A percentile compares a stretch with the other conserved stretches of the same genome.
Evolutionary conservation across 2,888 invertebrate species (phyloP).

Genomic region (Heliothis peltigera): DNA sequence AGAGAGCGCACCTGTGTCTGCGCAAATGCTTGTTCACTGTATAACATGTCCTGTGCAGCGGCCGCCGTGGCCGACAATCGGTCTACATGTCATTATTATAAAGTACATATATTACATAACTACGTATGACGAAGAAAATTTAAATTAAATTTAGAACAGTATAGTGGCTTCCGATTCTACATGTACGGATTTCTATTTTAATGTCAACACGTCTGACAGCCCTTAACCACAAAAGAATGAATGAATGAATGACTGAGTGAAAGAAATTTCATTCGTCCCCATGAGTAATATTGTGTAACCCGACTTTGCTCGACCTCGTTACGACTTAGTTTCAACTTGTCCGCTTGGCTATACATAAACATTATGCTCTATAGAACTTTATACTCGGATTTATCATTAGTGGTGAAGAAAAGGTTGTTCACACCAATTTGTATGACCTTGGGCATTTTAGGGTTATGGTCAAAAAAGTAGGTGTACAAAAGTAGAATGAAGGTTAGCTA

Average conservation of each 20-base stretch:
- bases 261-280: conserved; percentile 62
- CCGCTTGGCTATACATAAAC: conserved; percentile 44
- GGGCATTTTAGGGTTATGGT: neutral
- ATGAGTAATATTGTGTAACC: conserved; percentile 63
- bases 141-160: no score
- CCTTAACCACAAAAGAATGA: conserved; percentile 53
- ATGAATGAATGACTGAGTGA: conserved; percentile 64
- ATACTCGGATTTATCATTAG: conserved; percentile 43
- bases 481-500: neutral
- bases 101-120: no score
- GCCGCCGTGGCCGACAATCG: no score
- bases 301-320: conserved; percentile 55
- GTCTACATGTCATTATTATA: no score
- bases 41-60: no score
- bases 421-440: conserved; percentile 18
- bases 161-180: no score
- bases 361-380: conserved; percentile 44
- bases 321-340: conserved; percentile 49
- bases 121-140: no score
- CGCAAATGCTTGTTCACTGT: no score
- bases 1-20: no score
- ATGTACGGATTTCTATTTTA: no score
- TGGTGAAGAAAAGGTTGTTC: conserved; percentile 37
- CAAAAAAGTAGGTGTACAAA: neutral
- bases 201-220: conserved; percentile 24